Percentiles rank a stretch among this genome's conserved stretches.
Evolutionary conservation across 2,113 vertebrate species (phyloP).

Genomic region (Parus major): DNA sequence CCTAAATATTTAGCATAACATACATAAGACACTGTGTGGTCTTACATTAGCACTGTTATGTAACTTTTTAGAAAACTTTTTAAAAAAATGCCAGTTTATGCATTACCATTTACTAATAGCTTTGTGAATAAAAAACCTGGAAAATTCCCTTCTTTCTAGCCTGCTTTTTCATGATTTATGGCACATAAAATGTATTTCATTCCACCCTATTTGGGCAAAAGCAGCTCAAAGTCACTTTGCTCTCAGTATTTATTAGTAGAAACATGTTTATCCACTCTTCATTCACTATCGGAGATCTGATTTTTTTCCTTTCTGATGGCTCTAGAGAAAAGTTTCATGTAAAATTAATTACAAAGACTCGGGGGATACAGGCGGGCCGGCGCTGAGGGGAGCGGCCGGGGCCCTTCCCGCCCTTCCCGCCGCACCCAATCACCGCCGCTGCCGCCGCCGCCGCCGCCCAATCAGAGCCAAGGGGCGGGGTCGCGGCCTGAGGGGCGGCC

Average conservation of each 20-base stretch:
- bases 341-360: not conserved
- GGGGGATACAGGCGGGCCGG: not conserved
- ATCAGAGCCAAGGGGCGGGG: not conserved
- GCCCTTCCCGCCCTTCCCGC: not conserved
- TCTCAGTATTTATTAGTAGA: not conserved
- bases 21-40: rapidly evolving
- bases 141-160: not conserved
- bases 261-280: not conserved
- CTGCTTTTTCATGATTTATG: not conserved
- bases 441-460: not conserved
- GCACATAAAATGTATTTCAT: not conserved
- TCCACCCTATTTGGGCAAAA: not conserved
- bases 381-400: not conserved
- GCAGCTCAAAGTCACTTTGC: not conserved
- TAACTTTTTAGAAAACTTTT: not conserved
- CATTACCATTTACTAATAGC: not conserved
- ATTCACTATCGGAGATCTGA: not conserved
- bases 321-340: not conserved
- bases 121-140: not conserved
- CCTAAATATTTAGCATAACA: not conserved
- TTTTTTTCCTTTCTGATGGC: not conserved
- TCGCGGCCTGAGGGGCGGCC: not conserved
- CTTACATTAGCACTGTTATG: not conserved
- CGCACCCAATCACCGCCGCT: not conserved
- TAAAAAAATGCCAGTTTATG: not conserved